These are phyloP conservation scores for Luperina nickerlii DNA, from an alignment of 2,888 invertebrate genomes.

Conservation along the genomic window DNA sequence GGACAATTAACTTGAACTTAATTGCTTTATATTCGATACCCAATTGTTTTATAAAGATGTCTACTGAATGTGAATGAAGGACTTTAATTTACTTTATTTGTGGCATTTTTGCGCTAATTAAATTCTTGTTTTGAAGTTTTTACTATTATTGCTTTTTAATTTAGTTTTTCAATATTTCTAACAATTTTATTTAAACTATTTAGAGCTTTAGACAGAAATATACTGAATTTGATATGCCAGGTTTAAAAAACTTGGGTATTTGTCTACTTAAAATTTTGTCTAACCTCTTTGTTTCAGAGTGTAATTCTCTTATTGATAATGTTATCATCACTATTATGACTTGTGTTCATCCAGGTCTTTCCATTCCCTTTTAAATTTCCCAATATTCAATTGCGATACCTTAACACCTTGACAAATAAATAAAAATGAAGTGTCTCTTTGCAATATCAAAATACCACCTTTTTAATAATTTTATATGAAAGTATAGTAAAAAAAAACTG, in stretches of 20 bases:
- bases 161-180: not conserved
- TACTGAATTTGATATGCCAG: not conserved
- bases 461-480: no score
- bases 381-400: not conserved
- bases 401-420: no score
- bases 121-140: conserved; percentile 11
- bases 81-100: conserved; percentile 46
- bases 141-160: conserved; percentile 19
- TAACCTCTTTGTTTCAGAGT: not conserved
- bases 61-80: conserved; percentile 39
- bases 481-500: no score
- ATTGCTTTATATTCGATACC: conserved; percentile 64
- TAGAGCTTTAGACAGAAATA: no score
- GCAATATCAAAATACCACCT: no score
- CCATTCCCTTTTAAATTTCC: not conserved
- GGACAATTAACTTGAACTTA: conserved; percentile 64
- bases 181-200: not conserved
- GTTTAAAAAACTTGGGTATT: not conserved
- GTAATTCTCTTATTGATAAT: not conserved
- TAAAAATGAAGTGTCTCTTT: no score
- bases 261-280: not conserved
- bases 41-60: conserved; percentile 65
- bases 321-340: not conserved
- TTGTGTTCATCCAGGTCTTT: not conserved
- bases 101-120: conserved; percentile 26